A percentile compares a stretch with the other conserved stretches of the same genome.
Evolutionary conservation across 2,797 vertebrate species (phyloP).

Genomic region (Sebastes itinus): DNA sequence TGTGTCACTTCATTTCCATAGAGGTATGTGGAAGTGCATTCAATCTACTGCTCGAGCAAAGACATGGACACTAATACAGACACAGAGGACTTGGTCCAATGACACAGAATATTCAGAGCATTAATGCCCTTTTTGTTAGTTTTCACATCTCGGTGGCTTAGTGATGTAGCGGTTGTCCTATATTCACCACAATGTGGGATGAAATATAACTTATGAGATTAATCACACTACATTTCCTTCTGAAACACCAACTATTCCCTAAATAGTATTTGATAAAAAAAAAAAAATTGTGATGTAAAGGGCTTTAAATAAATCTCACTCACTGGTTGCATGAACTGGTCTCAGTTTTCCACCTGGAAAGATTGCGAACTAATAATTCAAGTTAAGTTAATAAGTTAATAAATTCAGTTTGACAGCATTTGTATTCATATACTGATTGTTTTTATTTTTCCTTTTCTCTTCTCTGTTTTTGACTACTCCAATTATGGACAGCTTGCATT

Average conservation of each 20-base stretch:
- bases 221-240: not conserved
- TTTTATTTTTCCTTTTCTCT: no score
- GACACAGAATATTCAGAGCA: conserved; percentile 73
- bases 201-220: conserved; percentile 11
- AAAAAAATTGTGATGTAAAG: not conserved
- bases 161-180: conserved; percentile 32
- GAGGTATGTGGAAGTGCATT: conserved; percentile 82
- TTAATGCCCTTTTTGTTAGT: conserved; percentile 53
- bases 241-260: not conserved
- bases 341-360: no score
- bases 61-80: conserved; percentile 75
- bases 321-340: not conserved
- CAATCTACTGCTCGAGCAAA: conserved; percentile 78
- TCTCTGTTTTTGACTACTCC: no score
- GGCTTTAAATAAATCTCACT: not conserved
- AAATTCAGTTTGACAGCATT: no score
- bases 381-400: no score
- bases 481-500: no score
- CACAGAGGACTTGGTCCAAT: conserved; percentile 75
- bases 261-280: not conserved
- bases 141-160: conserved; percentile 35
- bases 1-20: conserved; percentile 79
- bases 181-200: conserved; percentile 2
- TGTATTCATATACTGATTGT: no score
- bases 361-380: no score